Percentiles rank a stretch among this genome's conserved stretches.
Evolutionary conservation across 2,113 vertebrate species (phyloP).

Genomic region (Ranitomeya imitator): DNA sequence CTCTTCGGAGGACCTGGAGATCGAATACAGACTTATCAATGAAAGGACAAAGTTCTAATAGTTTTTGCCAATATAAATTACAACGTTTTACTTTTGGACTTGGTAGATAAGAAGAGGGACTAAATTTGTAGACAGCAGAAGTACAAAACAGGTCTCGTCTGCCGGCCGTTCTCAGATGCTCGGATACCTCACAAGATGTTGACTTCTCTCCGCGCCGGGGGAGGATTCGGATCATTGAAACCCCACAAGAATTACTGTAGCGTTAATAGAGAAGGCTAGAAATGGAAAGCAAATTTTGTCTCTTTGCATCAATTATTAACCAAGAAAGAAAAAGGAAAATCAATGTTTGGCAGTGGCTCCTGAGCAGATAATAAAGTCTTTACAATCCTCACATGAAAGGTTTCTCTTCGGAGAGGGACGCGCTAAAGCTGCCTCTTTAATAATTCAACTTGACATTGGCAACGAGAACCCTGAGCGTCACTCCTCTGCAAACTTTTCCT

Average conservation of each 20-base stretch:
- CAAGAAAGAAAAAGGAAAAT: conserved; percentile 40
- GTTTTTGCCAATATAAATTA: too few relatives aligned
- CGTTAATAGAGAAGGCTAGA: conserved; percentile 15
- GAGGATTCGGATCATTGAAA: conserved; percentile 8
- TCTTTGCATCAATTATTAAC: conserved; percentile 44
- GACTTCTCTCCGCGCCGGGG: not conserved
- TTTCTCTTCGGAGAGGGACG: conserved; percentile 4
- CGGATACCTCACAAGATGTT: not conserved
- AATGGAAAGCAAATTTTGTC: conserved; percentile 37
- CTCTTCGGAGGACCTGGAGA: too few relatives aligned
- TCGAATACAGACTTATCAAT: too few relatives aligned
- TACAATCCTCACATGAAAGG: conserved; percentile 48
- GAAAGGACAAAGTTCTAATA: too few relatives aligned
- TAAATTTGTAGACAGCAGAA: not conserved
- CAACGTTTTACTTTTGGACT: too few relatives aligned
- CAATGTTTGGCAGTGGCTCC: conserved; percentile 37
- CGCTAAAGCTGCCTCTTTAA: conserved; percentile 40
- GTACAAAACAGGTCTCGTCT: not conserved
- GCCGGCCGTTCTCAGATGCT: too few relatives aligned
- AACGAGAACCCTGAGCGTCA: not conserved
- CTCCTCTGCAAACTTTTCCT: not conserved
- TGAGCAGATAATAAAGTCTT: conserved; percentile 39
- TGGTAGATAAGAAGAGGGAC: too few relatives aligned
- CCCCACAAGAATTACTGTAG: conserved; percentile 23
- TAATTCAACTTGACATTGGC: conserved; percentile 53